Conservation (phyloP, 2,797 vertebrate genomes). For the Limnodromus scolopaceus region DNA sequence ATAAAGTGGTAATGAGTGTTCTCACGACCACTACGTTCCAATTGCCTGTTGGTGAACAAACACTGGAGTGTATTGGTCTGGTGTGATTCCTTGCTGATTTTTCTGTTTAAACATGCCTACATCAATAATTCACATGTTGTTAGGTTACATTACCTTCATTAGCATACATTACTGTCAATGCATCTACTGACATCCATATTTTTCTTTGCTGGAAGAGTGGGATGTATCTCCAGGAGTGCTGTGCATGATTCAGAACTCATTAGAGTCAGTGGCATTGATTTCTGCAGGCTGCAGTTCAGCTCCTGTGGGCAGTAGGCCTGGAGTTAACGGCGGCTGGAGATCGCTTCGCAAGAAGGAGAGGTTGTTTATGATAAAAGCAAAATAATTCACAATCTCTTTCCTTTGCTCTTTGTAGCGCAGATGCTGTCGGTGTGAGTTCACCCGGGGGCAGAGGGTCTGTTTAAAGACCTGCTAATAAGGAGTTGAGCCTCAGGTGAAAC, state of each 20-base stretch:
- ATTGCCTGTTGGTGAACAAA: conserved; percentile 36
- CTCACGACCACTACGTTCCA: background rate
- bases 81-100: conserved; percentile 40
- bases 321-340: background rate
- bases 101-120: conserved; percentile 46
- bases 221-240: conserved; percentile 8
- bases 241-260: conserved; percentile 35
- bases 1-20: background rate
- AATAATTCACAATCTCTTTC: conserved; percentile 28
- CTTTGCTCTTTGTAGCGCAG: background rate
- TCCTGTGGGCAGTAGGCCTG: background rate
- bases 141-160: conserved; percentile 47
- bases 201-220: conserved; percentile 3
- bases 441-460: background rate
- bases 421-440: background rate
- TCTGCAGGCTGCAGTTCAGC: conserved; percentile 28
- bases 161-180: conserved; percentile 54
- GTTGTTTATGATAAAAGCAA: conserved; percentile 31
- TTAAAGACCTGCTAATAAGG: background rate
- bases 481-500: background rate
- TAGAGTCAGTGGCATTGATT: conserved; percentile 44
- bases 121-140: conserved; percentile 66
- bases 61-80: background rate
- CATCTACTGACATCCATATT: conserved; percentile 23
- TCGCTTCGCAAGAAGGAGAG: background rate